Conservation (phyloP, 1,140 invertebrate genomes). For the Pygmarrhopalites habei region DNA sequence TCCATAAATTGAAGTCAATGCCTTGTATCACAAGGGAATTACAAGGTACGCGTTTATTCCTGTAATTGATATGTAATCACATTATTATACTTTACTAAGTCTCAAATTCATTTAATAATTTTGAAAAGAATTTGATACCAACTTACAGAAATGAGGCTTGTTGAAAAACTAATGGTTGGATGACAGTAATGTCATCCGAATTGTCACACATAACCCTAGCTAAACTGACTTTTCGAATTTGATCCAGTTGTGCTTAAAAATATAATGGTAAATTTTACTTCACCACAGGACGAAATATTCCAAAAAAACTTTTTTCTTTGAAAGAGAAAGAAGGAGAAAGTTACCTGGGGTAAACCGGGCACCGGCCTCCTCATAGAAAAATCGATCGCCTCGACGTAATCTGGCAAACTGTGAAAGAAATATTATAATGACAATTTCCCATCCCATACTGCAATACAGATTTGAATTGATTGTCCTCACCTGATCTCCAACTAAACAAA, state of each 20-base stretch:
- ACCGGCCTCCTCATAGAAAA: constrained; percentile 51
- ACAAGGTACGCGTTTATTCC: constrained; percentile 47
- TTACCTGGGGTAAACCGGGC: constrained; percentile 49
- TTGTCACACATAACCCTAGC: constrained; percentile 54
- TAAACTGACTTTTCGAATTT: constrained; percentile 51
- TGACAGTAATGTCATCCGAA: constrained; percentile 48
- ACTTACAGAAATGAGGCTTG: constrained; percentile 47
- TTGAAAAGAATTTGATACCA: no score
- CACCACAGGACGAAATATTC: neutral
- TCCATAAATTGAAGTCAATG: constrained; percentile 47
- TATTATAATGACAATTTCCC: no score
- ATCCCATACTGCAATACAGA: no score
- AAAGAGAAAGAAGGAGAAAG: no score
- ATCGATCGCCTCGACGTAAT: constrained; percentile 49
- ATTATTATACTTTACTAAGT: no score
- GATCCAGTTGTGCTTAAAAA: constrained; percentile 48
- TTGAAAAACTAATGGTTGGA: constrained; percentile 51
- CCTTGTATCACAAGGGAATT: constrained; percentile 44
- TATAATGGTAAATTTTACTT: neutral
- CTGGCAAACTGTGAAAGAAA: no score
- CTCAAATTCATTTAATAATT: no score
- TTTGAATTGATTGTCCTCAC: no score
- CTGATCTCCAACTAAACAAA: constrained; percentile 47
- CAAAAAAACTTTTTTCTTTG: neutral
- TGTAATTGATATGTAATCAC: constrained; percentile 31